These are phyloP conservation scores for Nemoura dubitans DNA, from an alignment of 2,888 invertebrate species.

Conservation along the genomic window DNA sequence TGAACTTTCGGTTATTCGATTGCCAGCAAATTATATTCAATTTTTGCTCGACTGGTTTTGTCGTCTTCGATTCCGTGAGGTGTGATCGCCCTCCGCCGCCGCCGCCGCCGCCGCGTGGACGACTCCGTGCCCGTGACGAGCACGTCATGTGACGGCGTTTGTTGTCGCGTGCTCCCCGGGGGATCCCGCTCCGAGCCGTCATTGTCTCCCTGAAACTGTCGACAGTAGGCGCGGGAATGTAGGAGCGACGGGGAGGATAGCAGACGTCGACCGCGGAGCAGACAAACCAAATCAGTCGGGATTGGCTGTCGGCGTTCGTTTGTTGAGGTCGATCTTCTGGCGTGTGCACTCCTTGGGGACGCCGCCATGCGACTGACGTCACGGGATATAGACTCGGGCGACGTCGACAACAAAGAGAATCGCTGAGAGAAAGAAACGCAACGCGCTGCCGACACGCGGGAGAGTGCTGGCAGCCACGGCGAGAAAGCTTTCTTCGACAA, in stretches of 20 bases:
- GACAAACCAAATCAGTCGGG: conserved; percentile 21
- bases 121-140: not conserved
- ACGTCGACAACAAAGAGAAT: conserved; percentile 40
- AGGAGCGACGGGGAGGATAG: conserved; percentile 18
- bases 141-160: not conserved
- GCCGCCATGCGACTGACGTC: conserved; percentile 27
- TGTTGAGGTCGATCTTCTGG: conserved; percentile 40
- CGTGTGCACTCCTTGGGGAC: conserved; percentile 31
- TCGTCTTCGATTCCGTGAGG: not conserved
- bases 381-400: not conserved
- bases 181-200: not conserved
- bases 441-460: not conserved
- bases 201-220: conserved; percentile 27
- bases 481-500: not conserved
- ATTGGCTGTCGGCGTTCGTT: conserved; percentile 36
- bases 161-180: not conserved
- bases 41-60: not conserved
- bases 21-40: not conserved
- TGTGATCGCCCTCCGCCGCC: not conserved
- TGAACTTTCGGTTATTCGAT: too few relatives aligned
- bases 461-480: not conserved
- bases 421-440: conserved; percentile 31
- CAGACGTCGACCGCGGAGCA: conserved; percentile 22
- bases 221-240: not conserved
- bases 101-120: not conserved